These are phyloP conservation scores for Chrysomela aeneicollis DNA, from an alignment of 2,888 invertebrate species.

Conservation along the genomic window DNA sequence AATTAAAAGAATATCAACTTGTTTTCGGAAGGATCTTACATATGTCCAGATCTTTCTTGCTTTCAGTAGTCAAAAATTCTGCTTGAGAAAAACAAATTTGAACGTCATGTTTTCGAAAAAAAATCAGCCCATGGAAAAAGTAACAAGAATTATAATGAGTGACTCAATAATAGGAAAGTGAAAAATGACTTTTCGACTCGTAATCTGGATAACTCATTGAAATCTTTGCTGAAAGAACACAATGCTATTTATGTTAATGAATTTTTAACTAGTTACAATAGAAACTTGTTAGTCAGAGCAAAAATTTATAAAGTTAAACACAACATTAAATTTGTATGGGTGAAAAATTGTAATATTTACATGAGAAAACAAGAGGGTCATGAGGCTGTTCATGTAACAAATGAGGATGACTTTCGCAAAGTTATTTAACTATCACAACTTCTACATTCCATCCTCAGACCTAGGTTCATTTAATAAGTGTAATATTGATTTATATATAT, in stretches of 20 bases:
- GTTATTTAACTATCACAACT: background rate
- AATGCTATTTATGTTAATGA: constrained; percentile 11
- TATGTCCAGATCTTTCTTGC: too few relatives aligned
- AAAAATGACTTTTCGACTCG: constrained; percentile 8
- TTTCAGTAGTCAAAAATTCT: too few relatives aligned
- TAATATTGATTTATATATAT: background rate
- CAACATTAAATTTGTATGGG: background rate
- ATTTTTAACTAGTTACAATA: constrained; percentile 3
- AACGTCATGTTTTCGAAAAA: too few relatives aligned
- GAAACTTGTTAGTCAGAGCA: background rate
- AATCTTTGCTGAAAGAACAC: constrained; percentile 5
- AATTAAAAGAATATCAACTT: too few relatives aligned
- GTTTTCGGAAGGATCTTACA: too few relatives aligned
- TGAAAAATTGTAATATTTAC: constrained; percentile 8
- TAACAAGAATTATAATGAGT: too few relatives aligned
- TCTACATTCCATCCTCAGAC: background rate
- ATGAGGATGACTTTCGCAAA: constrained; percentile 7
- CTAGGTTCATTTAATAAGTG: background rate
- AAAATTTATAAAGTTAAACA: background rate
- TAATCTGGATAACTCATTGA: constrained; percentile 8
- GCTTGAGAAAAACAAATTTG: too few relatives aligned
- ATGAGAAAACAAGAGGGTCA: constrained; percentile 5
- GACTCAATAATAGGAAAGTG: constrained; percentile 5
- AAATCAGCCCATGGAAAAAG: too few relatives aligned
- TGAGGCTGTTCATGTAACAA: constrained; percentile 6